A percentile compares a stretch with the other conserved stretches of the same genome.
These are phyloP conservation scores for Acanthosepion lycidas DNA, from an alignment of 2,888 invertebrate genomes.

Conservation along the genomic window DNA sequence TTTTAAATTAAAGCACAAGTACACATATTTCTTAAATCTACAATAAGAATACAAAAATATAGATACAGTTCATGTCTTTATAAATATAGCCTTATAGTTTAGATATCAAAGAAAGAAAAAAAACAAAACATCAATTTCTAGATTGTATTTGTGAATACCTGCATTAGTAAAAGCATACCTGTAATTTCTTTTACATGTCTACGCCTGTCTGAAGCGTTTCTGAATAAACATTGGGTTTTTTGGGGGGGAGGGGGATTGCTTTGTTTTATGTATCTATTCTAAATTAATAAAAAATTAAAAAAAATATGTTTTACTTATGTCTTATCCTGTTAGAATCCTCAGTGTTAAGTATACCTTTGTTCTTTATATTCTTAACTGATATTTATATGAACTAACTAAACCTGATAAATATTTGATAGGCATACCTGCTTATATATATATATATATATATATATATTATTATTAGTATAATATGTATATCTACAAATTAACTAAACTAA, in stretches of 20 bases:
- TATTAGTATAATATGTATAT: neutral
- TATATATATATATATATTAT: neutral
- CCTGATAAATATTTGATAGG: neutral
- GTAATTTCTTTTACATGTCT: neutral
- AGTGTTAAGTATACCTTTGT: neutral
- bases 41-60: neutral
- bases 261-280: too few species aligned
- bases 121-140: neutral
- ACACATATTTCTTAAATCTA: neutral
- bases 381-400: neutral
- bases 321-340: neutral
- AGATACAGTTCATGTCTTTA: neutral
- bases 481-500: neutral
- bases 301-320: neutral
- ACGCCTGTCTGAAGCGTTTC: neutral
- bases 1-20: neutral
- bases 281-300: neutral
- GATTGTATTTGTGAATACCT: neutral
- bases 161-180: neutral
- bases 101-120: neutral
- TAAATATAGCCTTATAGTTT: neutral
- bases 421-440: neutral
- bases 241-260: too few species aligned
- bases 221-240: neutral
- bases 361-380: neutral